phyloP scores from a whole-genome alignment of 2,113 vertebrate genomes.

The Datnioides undecimradiatus region DNA sequence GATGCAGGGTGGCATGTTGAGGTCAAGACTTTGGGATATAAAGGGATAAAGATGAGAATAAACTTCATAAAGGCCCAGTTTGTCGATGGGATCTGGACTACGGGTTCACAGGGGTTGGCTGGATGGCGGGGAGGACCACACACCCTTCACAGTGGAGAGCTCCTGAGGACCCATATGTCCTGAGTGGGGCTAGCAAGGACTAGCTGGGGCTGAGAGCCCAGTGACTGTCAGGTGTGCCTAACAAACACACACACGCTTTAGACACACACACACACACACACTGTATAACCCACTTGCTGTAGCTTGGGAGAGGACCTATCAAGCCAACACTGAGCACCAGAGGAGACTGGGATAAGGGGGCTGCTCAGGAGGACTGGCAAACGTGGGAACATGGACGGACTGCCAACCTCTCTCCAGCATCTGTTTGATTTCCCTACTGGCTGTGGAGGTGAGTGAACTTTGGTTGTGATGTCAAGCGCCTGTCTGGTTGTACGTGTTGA shows the following conservation, averaged over 20 bases:
- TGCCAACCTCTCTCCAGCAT: constrained; percentile 92
- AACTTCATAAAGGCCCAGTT: constrained; percentile 30
- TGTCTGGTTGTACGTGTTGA: constrained; percentile 97
- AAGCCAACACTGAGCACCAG: constrained; percentile 6
- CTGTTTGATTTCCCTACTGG: constrained; percentile 97
- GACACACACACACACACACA: constrained; percentile 63
- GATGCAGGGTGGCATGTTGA: constrained; percentile 8
- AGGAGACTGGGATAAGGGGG: constrained; percentile 7
- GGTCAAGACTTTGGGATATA: constrained; percentile 38
- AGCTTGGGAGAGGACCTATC: constrained; percentile 25
- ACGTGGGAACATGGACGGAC: neutral
- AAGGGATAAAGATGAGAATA: constrained; percentile 38
- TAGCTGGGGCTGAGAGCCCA: constrained; percentile 74
- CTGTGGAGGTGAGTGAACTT: constrained; percentile 96
- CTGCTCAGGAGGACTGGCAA: constrained; percentile 4
- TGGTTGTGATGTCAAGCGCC: constrained; percentile 97
- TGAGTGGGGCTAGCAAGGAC: constrained; percentile 78
- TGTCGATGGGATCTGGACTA: constrained; percentile 29
- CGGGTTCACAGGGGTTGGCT: constrained; percentile 26
- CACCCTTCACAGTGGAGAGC: constrained; percentile 83
- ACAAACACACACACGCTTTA: constrained; percentile 79
- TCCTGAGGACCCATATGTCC: constrained; percentile 87
- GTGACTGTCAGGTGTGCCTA: constrained; percentile 80
- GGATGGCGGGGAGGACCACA: constrained; percentile 55
- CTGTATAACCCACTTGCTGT: constrained; percentile 25